Evolutionary conservation across 2,888 invertebrate genomes (phyloP).

Genomic region (Esperia sulphurella): DNA sequence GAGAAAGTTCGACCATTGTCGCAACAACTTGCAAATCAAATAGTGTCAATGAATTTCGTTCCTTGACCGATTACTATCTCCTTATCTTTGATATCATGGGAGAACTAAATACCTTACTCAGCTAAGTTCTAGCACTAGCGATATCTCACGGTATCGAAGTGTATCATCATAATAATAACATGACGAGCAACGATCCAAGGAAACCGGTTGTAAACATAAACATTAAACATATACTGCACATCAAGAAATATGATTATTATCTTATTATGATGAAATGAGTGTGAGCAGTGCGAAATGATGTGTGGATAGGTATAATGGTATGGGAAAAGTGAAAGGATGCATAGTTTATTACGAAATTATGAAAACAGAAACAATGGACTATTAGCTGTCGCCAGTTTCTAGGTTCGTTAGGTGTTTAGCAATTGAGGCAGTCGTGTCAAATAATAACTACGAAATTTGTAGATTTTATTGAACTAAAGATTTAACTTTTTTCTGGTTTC

Average conservation of each 20-base stretch:
- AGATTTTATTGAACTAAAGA: too few relatives aligned
- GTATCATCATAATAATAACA: background rate
- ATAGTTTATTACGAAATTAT: background rate
- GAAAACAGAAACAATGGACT: conserved; percentile 1
- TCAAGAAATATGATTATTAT: background rate
- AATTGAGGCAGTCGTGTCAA: too few relatives aligned
- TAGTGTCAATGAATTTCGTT: too few relatives aligned
- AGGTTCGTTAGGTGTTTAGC: too few relatives aligned
- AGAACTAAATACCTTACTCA: too few relatives aligned
- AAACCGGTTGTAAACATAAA: conserved; percentile 3
- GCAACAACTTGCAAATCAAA: too few relatives aligned
- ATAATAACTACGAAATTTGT: too few relatives aligned
- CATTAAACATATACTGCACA: background rate
- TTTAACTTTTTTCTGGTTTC: too few relatives aligned
- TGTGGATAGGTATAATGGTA: conserved; percentile 2
- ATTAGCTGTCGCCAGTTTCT: background rate
- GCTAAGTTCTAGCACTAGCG: background rate
- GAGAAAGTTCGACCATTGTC: too few relatives aligned
- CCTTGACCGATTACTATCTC: too few relatives aligned
- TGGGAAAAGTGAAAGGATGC: conserved; percentile 10
- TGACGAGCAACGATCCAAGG: background rate
- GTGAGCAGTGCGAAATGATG: background rate
- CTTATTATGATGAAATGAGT: conserved; percentile 1
- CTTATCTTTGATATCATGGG: too few relatives aligned
- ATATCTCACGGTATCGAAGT: background rate